Evolutionary conservation across 2,797 vertebrate genomes (phyloP), one percentile per base, ranked within the genome.

Genomic region (Nannoperca obscura): DNA sequence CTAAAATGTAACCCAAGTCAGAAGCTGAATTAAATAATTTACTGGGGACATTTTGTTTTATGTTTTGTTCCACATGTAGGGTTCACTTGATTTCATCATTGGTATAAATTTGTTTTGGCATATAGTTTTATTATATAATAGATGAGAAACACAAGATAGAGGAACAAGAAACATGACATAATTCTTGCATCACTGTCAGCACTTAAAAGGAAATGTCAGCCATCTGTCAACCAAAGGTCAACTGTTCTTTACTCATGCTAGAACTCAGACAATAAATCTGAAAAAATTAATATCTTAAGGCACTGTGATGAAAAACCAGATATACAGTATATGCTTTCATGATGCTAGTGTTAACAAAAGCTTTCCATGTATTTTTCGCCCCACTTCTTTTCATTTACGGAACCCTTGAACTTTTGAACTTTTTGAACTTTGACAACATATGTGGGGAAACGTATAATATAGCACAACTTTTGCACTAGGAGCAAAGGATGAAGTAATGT

Each of bases 1-100:
- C 19, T 60, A 19, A 62, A 63, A 60, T 72, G 55, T 1, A 36
- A 63, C 36, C n/a, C 2, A 76, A 66, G 36, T 76, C 38, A 63
- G 44, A 38, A 22, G 42, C 44, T 54, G 34, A 71, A 67, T 67
- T 30, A 34, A 5, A 19, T 44, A n/a, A 63, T 74, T 65, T 57
- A 53, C 14, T 7, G 22, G 20, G 34, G 58, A 34, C 68, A 32
- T 24, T 53, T 34, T 20, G n/a, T 24, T 74, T 50, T 38, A 22
- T 57, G 47, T 62, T 57, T 53, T 17, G 20, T 44, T 49, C 32
- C 52, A 64, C 38, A 15, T 47, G 72, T 57, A 38, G 36, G 34
- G 30, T 42, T 64, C 36, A 27, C 50, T 63, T 54, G 11, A 53
- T 66, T 30, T 38, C 22, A 15, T 19, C 2, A 34, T 53, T n/a